A percentile compares a stretch with the other conserved stretches of the same genome.
phyloP scores from a whole-genome alignment of 2,113 vertebrate species.

The Euleptes europaea region DNA sequence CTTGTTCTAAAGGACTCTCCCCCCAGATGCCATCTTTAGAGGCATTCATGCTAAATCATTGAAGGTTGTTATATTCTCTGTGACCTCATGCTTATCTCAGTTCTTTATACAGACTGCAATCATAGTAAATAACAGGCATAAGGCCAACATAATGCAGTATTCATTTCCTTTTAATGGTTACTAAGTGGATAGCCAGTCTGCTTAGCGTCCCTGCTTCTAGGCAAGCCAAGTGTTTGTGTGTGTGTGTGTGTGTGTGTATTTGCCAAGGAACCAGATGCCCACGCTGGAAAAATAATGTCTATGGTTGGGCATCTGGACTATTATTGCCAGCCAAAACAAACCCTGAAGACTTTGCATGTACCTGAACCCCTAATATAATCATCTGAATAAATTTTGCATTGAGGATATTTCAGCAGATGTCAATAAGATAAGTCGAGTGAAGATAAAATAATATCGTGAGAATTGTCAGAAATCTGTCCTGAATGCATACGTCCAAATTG shows the following conservation, averaged over 20 bases:
- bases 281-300: constrained; percentile 19
- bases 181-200: constrained; percentile 30
- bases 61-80: background rate
- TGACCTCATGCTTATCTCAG: background rate
- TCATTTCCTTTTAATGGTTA: constrained; percentile 25
- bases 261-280: constrained; percentile 37
- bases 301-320: constrained; percentile 29
- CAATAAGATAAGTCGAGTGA: background rate
- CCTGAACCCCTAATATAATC: background rate
- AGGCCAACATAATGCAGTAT: constrained; percentile 21
- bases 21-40: background rate
- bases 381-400: background rate
- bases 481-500: background rate
- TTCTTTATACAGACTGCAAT: background rate
- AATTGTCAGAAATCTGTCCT: background rate
- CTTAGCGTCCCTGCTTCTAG: constrained; percentile 19
- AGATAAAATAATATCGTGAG: background rate
- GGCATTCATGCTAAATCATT: background rate
- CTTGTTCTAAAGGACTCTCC: background rate
- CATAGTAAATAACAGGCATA: constrained; percentile 23
- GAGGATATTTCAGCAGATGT: background rate
- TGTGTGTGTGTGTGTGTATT: too few species aligned
- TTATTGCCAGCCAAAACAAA: constrained; percentile 9
- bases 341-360: constrained; percentile 3
- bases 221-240: background rate